phyloP scores from a whole-genome alignment of 2,113 vertebrate genomes.

The Nesogale talazaci region DNA sequence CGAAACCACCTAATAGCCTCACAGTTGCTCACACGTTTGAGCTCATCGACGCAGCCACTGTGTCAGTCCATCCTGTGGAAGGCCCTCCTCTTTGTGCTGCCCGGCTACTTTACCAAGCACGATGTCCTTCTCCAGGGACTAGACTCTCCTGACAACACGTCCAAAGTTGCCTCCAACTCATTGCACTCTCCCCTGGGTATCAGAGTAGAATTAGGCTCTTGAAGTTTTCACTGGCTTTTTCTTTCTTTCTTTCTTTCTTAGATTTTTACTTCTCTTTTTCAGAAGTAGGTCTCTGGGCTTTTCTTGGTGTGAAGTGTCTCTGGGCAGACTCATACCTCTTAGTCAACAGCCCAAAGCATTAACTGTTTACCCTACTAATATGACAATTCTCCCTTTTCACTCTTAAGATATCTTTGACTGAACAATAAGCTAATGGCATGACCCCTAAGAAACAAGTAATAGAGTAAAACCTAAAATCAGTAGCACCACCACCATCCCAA shows the following conservation, averaged over 20 bases:
- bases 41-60: too few relatives aligned
- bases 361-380: not conserved
- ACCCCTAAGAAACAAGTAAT: not conserved
- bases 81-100: too few relatives aligned
- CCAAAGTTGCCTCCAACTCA: not conserved
- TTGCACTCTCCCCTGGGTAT: not conserved
- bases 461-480: constrained; percentile 3
- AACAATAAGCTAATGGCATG: not conserved
- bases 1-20: too few relatives aligned
- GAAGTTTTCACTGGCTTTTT: not conserved
- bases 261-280: too few relatives aligned
- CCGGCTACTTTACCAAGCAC: too few relatives aligned
- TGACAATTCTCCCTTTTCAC: not conserved
- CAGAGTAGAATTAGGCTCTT: not conserved
- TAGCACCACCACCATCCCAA: not conserved
- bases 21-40: too few relatives aligned
- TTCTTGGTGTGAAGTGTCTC: not conserved
- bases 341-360: not conserved
- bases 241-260: too few relatives aligned
- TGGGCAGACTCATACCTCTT: not conserved
- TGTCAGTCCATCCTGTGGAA: too few relatives aligned
- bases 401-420: not conserved
- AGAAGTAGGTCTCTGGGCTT: not conserved
- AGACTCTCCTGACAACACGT: too few relatives aligned
- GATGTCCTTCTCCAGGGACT: too few relatives aligned